A percentile compares a stretch with the other conserved stretches of the same genome.
These are phyloP conservation scores for Allobates femoralis DNA, from an alignment of 2,797 vertebrate genomes.

Conservation along the genomic window DNA sequence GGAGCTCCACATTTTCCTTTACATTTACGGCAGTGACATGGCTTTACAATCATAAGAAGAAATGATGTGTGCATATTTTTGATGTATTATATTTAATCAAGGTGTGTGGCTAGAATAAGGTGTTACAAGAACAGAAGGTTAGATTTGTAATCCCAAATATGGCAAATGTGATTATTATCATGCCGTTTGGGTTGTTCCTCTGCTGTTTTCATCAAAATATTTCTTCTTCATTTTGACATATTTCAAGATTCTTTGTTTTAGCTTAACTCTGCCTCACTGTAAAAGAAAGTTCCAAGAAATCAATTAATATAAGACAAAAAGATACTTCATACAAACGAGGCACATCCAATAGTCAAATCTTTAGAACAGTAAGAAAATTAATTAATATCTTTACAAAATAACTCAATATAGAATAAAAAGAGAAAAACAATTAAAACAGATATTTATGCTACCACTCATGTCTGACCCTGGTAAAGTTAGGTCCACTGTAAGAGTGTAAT, in stretches of 20 bases:
- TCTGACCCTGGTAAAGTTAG: no score
- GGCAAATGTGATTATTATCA: constrained; percentile 21
- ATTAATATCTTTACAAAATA: no score
- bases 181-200: background rate
- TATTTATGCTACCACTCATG: no score
- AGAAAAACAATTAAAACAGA: no score
- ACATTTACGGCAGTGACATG: background rate
- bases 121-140: constrained; percentile 22
- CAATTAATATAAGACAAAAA: no score
- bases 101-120: constrained; percentile 11
- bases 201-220: constrained; percentile 34
- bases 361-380: no score
- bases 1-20: no score
- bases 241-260: background rate
- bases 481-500: no score
- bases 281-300: background rate
- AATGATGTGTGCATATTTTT: constrained; percentile 24
- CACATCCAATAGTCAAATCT: no score
- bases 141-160: constrained; percentile 26
- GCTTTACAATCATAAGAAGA: background rate
- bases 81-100: constrained; percentile 8
- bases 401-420: no score
- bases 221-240: constrained; percentile 42
- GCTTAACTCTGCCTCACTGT: background rate
- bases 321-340: no score